Evolutionary conservation across 2,113 vertebrate species (phyloP).

Genomic region (Lepus timidus): DNA sequence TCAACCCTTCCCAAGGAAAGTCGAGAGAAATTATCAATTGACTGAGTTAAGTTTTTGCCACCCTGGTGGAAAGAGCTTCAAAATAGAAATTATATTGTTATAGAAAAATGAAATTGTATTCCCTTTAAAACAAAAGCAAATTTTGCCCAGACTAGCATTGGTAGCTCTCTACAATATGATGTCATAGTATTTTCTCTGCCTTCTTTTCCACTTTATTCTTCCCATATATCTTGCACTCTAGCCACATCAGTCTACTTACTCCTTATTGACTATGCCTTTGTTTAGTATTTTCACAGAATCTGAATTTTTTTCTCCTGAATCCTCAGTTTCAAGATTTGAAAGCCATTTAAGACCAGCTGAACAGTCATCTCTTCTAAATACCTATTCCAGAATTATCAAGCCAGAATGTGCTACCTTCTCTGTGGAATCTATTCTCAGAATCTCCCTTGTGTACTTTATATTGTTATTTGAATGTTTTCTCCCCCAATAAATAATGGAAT

Average conservation of each 20-base stretch:
- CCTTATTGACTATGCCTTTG: background rate
- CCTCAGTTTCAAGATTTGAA: constrained; percentile 46
- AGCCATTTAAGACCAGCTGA: constrained; percentile 29
- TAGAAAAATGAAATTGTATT: constrained; percentile 24
- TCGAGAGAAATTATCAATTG: constrained; percentile 39
- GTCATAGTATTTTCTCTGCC: background rate
- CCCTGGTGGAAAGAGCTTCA: background rate
- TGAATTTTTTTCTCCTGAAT: background rate
- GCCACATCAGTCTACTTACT: background rate
- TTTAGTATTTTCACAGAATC: background rate
- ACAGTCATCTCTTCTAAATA: background rate
- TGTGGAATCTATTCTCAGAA: constrained; percentile 19
- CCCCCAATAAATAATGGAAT: constrained; percentile 30
- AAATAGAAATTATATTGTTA: constrained; percentile 34
- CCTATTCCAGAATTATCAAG: constrained; percentile 37
- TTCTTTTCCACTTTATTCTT: constrained; percentile 29
- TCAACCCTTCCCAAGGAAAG: background rate
- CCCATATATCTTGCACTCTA: background rate
- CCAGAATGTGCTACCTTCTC: constrained; percentile 13
- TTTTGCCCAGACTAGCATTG: background rate
- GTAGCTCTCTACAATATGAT: background rate
- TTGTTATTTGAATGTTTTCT: constrained; percentile 50
- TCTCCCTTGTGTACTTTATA: constrained; percentile 12
- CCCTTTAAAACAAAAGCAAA: constrained; percentile 21
- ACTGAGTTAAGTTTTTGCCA: constrained; percentile 38